Evolutionary conservation across 2,888 invertebrate genomes (phyloP).

Genomic region (Noctuana brunneofusca): DNA sequence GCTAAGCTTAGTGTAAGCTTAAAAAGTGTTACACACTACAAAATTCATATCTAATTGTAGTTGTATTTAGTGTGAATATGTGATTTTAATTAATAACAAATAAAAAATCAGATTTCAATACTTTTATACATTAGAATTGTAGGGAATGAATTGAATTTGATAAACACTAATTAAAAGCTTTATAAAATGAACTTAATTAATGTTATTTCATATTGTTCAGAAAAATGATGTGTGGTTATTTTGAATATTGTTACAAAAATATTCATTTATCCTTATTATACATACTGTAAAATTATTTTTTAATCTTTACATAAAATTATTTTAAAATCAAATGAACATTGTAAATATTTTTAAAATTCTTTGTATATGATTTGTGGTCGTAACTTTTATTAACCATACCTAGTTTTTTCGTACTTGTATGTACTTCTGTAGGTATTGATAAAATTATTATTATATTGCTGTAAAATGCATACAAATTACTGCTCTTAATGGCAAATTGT

Average conservation of each 20-base stretch:
- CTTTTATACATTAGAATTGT: constrained; percentile 25
- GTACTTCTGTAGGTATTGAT: too few relatives aligned
- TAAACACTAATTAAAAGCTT: constrained; percentile 4
- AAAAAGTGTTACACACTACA: constrained; percentile 12
- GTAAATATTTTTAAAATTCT: too few relatives aligned
- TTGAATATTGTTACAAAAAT: background rate
- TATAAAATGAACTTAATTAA: constrained; percentile 7
- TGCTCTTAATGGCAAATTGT: too few relatives aligned
- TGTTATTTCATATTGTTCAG: background rate
- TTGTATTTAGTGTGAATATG: constrained; percentile 15
- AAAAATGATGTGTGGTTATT: background rate
- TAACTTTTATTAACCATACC: too few relatives aligned
- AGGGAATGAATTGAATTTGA: constrained; percentile 10
- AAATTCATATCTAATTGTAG: constrained; percentile 22
- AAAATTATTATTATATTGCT: too few relatives aligned
- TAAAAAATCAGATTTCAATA: constrained; percentile 20
- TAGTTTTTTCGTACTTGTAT: too few relatives aligned
- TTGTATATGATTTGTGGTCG: too few relatives aligned
- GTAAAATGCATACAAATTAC: too few relatives aligned
- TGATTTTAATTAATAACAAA: constrained; percentile 12
- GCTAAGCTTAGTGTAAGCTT: constrained; percentile 24
- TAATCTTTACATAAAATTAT: too few relatives aligned
- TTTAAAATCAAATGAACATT: too few relatives aligned
- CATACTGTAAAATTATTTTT: too few relatives aligned
- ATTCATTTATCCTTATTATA: background rate